Percentiles rank a stretch among this genome's conserved stretches.
These are phyloP conservation scores for Erebia aethiops DNA, from an alignment of 2,888 invertebrate species.

Conservation along the genomic window DNA sequence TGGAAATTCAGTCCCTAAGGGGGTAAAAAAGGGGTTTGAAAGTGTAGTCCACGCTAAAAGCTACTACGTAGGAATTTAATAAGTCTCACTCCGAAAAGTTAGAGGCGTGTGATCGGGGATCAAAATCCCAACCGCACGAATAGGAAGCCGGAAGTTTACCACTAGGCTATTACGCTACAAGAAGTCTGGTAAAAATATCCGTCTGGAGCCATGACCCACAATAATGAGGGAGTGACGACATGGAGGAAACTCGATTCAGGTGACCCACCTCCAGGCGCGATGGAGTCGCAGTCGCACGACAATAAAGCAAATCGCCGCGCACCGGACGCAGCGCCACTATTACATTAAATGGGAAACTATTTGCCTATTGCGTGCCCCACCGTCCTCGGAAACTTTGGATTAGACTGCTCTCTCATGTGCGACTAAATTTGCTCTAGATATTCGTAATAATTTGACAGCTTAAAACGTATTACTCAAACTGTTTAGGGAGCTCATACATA, in stretches of 20 bases:
- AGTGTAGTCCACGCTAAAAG: too few species aligned
- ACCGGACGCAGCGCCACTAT: constrained; percentile 63
- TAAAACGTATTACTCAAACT: too few species aligned
- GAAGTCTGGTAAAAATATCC: too few species aligned
- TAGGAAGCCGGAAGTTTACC: neutral
- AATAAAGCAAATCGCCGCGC: constrained; percentile 66
- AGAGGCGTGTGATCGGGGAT: neutral
- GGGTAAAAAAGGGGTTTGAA: too few species aligned
- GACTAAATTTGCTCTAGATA: neutral
- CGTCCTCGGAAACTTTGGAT: constrained; percentile 40
- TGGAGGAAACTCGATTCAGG: neutral
- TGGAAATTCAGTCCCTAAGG: neutral
- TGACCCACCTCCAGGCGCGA: constrained; percentile 4
- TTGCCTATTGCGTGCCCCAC: constrained; percentile 65
- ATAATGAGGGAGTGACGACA: neutral
- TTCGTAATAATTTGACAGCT: too few species aligned
- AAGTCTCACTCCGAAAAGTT: neutral
- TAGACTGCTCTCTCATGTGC: constrained; percentile 20
- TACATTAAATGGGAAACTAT: constrained; percentile 75
- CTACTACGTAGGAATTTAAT: too few species aligned
- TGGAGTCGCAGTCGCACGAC: constrained; percentile 59
- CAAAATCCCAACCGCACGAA: neutral
- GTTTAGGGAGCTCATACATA: too few species aligned
- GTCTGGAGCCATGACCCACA: neutral
- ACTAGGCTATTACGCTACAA: too few species aligned